These are phyloP conservation scores for Phataginus tricuspis DNA, from an alignment of 2,797 vertebrate species.

Conservation along the genomic window DNA sequence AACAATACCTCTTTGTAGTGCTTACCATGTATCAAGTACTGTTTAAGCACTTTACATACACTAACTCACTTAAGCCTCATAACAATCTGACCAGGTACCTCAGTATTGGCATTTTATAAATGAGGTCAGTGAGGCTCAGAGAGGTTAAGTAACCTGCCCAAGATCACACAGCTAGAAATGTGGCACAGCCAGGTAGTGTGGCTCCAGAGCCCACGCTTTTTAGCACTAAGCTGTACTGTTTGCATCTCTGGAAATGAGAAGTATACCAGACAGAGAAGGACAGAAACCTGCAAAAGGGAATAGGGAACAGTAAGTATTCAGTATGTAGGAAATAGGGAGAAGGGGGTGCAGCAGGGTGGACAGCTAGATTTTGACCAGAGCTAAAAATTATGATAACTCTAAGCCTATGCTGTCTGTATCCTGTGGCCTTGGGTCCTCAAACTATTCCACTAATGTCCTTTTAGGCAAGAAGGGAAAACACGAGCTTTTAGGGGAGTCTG, in stretches of 20 bases:
- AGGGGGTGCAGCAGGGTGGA: background rate
- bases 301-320: background rate
- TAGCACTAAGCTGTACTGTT: background rate
- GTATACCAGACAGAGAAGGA: background rate
- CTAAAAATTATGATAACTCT: background rate
- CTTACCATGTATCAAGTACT: background rate
- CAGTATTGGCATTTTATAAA: background rate
- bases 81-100: background rate
- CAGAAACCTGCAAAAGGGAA: background rate
- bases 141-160: background rate
- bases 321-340: background rate
- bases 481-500: background rate
- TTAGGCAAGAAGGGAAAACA: background rate
- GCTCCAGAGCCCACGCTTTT: background rate
- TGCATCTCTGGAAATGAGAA: background rate
- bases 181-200: background rate
- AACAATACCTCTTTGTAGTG: background rate
- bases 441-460: background rate
- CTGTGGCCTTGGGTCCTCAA: background rate
- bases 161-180: background rate
- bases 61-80: background rate
- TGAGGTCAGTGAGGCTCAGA: background rate
- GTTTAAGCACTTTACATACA: background rate
- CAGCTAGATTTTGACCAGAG: background rate
- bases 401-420: background rate